phyloP scores from a whole-genome alignment of 2,888 invertebrate genomes.

The Tridacna crocea region DNA sequence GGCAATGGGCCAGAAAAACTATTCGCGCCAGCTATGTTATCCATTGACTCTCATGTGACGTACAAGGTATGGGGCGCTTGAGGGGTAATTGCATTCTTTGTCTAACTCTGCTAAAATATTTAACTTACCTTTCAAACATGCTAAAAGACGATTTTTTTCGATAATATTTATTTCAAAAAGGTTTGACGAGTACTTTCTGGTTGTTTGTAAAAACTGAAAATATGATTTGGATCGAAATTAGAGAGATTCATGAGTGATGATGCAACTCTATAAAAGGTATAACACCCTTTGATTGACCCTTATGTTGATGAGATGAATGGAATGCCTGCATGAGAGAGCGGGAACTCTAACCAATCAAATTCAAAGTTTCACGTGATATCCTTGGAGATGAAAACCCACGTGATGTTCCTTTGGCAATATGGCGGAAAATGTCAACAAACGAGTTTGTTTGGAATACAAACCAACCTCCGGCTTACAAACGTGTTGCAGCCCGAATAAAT shows the following conservation, averaged over 20 bases:
- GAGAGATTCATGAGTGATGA: slow-evolving; percentile 36
- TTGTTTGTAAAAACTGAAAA: background rate
- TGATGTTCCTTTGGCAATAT: slow-evolving; percentile 46
- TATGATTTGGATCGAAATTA: background rate
- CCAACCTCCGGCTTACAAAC: slow-evolving; percentile 6
- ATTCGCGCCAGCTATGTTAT: slow-evolving; percentile 59
- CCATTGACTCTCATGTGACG: slow-evolving; percentile 62
- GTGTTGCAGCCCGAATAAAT: slow-evolving; percentile 20
- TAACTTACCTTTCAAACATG: too few relatives aligned
- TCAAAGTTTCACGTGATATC: slow-evolving; percentile 56
- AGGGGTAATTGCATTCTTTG: slow-evolving; percentile 9
- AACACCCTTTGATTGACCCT: slow-evolving; percentile 26
- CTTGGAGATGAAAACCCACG: slow-evolving; percentile 52
- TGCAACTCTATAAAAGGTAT: slow-evolving; percentile 40
- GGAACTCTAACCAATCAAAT: slow-evolving; percentile 64
- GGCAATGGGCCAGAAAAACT: slow-evolving; percentile 49
- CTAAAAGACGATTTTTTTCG: background rate
- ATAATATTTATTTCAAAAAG: background rate
- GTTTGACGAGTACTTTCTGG: background rate
- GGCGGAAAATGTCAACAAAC: slow-evolving; percentile 65
- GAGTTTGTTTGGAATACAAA: slow-evolving; percentile 32
- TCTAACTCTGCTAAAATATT: background rate
- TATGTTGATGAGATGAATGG: slow-evolving; percentile 70
- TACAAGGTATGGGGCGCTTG: slow-evolving; percentile 21
- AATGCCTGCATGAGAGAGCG: slow-evolving; percentile 68